Evolutionary conservation across 2,888 invertebrate genomes (phyloP), one percentile per base, ranked within the genome.

Genomic region (Ephialtes manifestator): DNA sequence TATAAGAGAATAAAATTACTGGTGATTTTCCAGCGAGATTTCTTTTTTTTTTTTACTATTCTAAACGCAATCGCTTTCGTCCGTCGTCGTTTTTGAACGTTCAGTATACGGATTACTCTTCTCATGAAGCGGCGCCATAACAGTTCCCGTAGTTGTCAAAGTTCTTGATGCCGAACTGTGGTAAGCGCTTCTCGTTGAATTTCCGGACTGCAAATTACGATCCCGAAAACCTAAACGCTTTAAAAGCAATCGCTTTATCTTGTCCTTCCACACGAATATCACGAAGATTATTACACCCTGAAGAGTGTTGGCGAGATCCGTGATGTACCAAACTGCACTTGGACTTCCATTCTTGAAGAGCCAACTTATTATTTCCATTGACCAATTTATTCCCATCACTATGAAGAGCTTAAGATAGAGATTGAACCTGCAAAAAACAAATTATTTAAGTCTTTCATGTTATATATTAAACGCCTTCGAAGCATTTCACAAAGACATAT

Each of bases 371-470:
- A 97, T 95, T 92, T 98, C 98, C 94, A 97, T 96, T 0, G 96
- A 95, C 98, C 98, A 98, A 91, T 97, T 97, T 20, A 97, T 96
- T 0, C 98, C 98, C 97, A 98, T 98, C 35, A 97, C 97, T 89
- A 98, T 95, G 92, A 98, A 97, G 51, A 98, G 94, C 91, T 98
- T 97, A 89, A 97, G 91, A 92, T 97, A 98, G 3, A 98, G 94
- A 39, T 96, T 96, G 92, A 97, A 97, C 94, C 98, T 98, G 94
- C 0, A 83, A 60, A 83, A 77, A 46, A 65, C n/a, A 75, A 35
- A 60, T 43, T 31, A 7, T 35, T 53, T 28, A 65, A 71, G 68
- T 83, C 60, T 53, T 13, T 2, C 58, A 35, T 11, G 43, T 15
- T 4, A 51, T 48, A 77, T 77, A 53, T 60, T 43, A 11, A 53